Evolutionary conservation across 2,888 invertebrate species (phyloP), one percentile per base, ranked within the genome.

Genomic region (Apomyelois bistriatella): DNA sequence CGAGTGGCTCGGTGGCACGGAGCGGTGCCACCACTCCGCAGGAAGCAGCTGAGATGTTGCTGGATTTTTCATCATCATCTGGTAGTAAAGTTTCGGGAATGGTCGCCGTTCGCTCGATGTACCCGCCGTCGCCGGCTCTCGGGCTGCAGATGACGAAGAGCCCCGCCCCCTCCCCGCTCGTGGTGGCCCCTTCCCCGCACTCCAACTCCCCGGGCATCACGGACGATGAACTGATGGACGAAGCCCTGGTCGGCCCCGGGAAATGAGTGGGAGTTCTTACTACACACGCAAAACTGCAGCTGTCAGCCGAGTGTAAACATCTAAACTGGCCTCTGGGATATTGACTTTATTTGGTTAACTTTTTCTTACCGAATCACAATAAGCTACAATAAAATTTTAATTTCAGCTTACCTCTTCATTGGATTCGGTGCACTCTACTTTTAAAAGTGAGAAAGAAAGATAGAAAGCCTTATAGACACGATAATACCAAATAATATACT

Each of bases 221-320:
- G 43, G 97, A 97, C 73, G 97, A 97, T 78, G 97, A 97, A 72
- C 92, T 97, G 15, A 96, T 96, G 95, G 96, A 97, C 79, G 96
- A 96, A 76, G 96, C 96, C 5, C 85, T 97, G 48, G 94, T 95
- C 50, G 95, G 95, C 7, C 92, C 94, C 68, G 94, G 95, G 40
- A 95, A 95, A 91, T 95, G 91, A 92, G 70, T 65, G 52, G 58
- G 42, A 58, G 53, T 53, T 15, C 53, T 47, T 30, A 10, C 35
- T 12, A 43, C 41, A 30, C 43, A 28, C 43, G 51, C 36, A 35
- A 37, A 35, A 37, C 17, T 35, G 15, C 28, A 28, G 48, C 35
- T 37, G 43, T 32, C 32, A 15, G 10, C 28, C 15, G 16, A 32
- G 32, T 16, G 9, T 46, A 46, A 32, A 13, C 35, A 13, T 38